Evolutionary conservation across 1,140 invertebrate species (phyloP).

Genomic region (Drosophila santomea): DNA sequence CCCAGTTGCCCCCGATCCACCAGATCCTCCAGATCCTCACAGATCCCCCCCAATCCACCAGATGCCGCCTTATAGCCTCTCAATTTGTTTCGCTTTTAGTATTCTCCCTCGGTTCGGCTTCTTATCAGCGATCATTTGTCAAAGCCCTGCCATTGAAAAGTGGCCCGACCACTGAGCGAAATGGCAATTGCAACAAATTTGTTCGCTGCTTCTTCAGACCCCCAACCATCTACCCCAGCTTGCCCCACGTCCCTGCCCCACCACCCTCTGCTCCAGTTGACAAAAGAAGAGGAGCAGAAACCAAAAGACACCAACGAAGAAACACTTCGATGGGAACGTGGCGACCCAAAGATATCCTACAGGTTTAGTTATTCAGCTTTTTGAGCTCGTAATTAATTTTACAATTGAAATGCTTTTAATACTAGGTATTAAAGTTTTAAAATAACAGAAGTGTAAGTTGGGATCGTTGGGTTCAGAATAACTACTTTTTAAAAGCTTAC

Average conservation of each 20-base stretch:
- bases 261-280: conserved; percentile 15
- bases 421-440: no score
- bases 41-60: not conserved
- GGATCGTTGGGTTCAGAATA: no score
- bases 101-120: conserved; percentile 5
- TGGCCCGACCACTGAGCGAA: conserved; percentile 26
- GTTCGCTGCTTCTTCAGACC: conserved; percentile 19
- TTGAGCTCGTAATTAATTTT: no score
- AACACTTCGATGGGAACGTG: not conserved
- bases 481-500: not conserved
- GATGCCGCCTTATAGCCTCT: not conserved
- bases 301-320: not conserved
- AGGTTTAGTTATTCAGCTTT: no score
- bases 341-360: not conserved
- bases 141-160: conserved; percentile 43
- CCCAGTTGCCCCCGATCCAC: not conserved
- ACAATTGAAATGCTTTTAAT: no score
- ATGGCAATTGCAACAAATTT: conserved; percentile 65
- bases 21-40: not conserved
- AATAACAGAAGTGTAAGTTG: no score
- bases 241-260: not conserved
- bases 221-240: not conserved
- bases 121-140: conserved; percentile 68
- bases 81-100: conserved; percentile 28
- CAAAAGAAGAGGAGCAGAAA: conserved; percentile 12